A percentile compares a stretch with the other conserved stretches of the same genome.
These are phyloP conservation scores for Melanotus villosus DNA, from an alignment of 2,888 invertebrate genomes.

Conservation along the genomic window DNA sequence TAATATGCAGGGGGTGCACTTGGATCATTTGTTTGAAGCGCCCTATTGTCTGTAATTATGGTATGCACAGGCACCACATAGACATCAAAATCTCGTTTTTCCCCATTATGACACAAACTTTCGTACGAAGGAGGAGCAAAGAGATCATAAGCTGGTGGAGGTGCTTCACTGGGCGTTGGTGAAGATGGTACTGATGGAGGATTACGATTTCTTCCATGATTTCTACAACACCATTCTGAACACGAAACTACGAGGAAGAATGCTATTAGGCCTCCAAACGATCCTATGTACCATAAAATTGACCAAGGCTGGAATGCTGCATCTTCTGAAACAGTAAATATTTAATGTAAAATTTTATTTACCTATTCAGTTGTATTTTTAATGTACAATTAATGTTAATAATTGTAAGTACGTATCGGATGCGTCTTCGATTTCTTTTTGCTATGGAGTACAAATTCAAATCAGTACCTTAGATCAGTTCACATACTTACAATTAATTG, in stretches of 20 bases:
- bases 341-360: no score
- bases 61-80: constrained; percentile 69
- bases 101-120: constrained; percentile 65
- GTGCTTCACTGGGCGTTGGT: constrained; percentile 51
- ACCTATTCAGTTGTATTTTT: no score
- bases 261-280: constrained; percentile 72
- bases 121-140: constrained; percentile 73
- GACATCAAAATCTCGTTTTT: constrained; percentile 68
- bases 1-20: constrained; percentile 19
- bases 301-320: constrained; percentile 70
- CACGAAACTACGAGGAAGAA: constrained; percentile 73
- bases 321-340: constrained; percentile 54
- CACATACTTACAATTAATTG: no score
- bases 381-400: no score
- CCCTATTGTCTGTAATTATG: constrained; percentile 5
- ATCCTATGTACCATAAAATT: constrained; percentile 73
- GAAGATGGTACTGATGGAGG: constrained; percentile 47
- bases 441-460: no score
- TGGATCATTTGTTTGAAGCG: not conserved
- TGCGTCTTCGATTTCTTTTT: no score
- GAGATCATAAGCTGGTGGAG: constrained; percentile 72
- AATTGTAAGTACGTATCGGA: no score
- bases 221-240: constrained; percentile 72
- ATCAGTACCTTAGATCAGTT: no score
- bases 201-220: constrained; percentile 47